Evolutionary conservation across 2,797 vertebrate species (phyloP).

Genomic region (Hoplostethus atlanticus): DNA sequence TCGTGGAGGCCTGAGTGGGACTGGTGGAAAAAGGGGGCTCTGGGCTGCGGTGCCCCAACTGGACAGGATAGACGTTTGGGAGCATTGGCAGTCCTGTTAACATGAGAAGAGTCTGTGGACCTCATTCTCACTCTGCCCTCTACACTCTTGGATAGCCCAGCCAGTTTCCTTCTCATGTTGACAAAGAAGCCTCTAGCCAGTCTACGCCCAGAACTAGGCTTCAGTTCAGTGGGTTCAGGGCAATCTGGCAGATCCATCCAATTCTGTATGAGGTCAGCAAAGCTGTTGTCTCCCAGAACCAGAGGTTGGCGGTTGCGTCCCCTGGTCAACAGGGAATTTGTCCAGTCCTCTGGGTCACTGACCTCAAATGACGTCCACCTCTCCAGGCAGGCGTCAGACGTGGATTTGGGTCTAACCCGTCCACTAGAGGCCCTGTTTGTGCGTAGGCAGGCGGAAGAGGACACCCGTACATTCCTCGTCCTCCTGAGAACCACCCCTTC

Average conservation of each 20-base stretch:
- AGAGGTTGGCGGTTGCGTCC: conserved; percentile 94
- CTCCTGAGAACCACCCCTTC: conserved; percentile 84
- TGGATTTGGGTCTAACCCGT: conserved; percentile 87
- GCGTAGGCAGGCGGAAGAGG: conserved; percentile 83
- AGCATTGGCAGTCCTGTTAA: conserved; percentile 58
- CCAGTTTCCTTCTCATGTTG: conserved; percentile 91
- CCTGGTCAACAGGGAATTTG: conserved; percentile 90
- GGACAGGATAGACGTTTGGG: conserved; percentile 94
- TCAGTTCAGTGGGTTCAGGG: conserved; percentile 77
- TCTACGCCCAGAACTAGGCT: conserved; percentile 70
- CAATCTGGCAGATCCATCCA: conserved; percentile 96
- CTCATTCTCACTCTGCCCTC: conserved; percentile 82
- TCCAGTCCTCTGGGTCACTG: conserved; percentile 90
- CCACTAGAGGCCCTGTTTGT: conserved; percentile 74
- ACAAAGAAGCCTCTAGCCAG: conserved; percentile 90
- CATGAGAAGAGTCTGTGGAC: conserved; percentile 60
- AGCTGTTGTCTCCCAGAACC: conserved; percentile 95
- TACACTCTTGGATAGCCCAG: conserved; percentile 87
- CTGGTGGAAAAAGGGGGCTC: conserved; percentile 89
- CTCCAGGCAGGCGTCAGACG: conserved; percentile 91
- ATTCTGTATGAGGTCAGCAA: conserved; percentile 95
- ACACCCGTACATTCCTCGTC: conserved; percentile 85
- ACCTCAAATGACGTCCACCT: conserved; percentile 89
- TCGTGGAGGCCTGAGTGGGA: conserved; percentile 90
- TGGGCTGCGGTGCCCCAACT: conserved; percentile 77